A percentile compares a stretch with the other conserved stretches of the same genome.
phyloP scores from a whole-genome alignment of 1,140 invertebrate genomes.

The Calosoma granatense region DNA sequence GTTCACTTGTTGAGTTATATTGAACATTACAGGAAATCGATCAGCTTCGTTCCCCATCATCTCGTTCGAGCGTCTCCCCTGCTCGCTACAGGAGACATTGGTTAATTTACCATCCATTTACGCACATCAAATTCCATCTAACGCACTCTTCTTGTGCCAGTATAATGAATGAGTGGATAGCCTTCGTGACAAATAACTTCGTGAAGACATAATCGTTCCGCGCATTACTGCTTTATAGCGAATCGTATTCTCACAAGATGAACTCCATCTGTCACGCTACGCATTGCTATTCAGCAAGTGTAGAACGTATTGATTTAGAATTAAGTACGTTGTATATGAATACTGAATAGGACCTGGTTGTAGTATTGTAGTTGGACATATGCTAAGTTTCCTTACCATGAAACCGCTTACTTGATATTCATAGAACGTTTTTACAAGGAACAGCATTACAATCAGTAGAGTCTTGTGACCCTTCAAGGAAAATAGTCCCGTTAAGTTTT shows the following conservation, averaged over 20 bases:
- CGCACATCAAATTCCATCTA: background rate
- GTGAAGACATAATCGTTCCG: no score
- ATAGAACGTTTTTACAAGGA: background rate
- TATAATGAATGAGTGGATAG: background rate
- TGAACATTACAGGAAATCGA: background rate
- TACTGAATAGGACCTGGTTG: background rate
- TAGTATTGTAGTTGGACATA: no score
- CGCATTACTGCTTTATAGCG: no score
- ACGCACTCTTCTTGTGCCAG: no score
- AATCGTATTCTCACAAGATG: no score
- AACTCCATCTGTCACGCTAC: no score
- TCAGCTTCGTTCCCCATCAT: background rate
- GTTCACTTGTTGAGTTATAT: slow-evolving; percentile 8
- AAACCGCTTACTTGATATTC: background rate
- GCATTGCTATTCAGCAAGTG: background rate
- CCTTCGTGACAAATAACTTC: background rate
- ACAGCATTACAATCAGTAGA: no score
- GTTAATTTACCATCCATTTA: background rate
- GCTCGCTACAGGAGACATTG: background rate
- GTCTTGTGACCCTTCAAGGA: no score
- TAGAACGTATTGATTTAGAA: background rate
- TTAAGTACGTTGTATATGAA: background rate
- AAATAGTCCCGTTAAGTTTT: no score
- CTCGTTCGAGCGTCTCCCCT: background rate
- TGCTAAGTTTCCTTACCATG: no score